A percentile compares a stretch with the other conserved stretches of the same genome.
Evolutionary conservation across 2,888 invertebrate species (phyloP).

Genomic region (Timema cristinae): DNA sequence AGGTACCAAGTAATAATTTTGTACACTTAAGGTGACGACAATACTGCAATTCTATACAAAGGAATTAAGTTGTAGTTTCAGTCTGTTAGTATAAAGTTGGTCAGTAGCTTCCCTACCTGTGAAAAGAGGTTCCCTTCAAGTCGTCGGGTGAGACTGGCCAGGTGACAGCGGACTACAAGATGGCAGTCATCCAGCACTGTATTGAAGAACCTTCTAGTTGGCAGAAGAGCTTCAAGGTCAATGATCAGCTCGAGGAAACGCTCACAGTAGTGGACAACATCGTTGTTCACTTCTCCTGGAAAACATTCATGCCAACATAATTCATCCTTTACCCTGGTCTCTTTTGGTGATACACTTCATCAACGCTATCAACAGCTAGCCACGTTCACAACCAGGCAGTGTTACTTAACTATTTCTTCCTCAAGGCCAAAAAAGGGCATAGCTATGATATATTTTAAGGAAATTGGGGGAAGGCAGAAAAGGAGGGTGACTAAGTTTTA

Average conservation of each 20-base stretch:
- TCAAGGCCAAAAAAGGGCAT: too few species aligned
- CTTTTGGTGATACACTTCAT: too few species aligned
- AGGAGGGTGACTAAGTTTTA: too few species aligned
- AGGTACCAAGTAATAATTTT: too few species aligned
- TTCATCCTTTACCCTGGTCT: too few species aligned
- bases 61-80: not conserved
- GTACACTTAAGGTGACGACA: too few species aligned
- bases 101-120: conserved; percentile 64
- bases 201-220: conserved; percentile 95
- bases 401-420: too few species aligned
- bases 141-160: conserved; percentile 68
- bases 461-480: too few species aligned
- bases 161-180: conserved; percentile 81
- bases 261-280: conserved; percentile 78
- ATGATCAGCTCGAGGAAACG: conserved; percentile 93
- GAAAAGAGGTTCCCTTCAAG: conserved; percentile 86
- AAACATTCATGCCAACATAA: not conserved
- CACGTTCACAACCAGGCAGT: too few species aligned
- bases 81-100: not conserved
- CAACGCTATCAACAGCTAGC: too few species aligned
- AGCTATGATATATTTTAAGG: too few species aligned
- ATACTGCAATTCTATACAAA: not conserved
- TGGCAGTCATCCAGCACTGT: conserved; percentile 93
- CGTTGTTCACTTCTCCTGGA: conserved; percentile 46
- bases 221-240: conserved; percentile 91